phyloP scores from a whole-genome alignment of 2,797 vertebrate genomes.

The Argyrosomus regius region DNA sequence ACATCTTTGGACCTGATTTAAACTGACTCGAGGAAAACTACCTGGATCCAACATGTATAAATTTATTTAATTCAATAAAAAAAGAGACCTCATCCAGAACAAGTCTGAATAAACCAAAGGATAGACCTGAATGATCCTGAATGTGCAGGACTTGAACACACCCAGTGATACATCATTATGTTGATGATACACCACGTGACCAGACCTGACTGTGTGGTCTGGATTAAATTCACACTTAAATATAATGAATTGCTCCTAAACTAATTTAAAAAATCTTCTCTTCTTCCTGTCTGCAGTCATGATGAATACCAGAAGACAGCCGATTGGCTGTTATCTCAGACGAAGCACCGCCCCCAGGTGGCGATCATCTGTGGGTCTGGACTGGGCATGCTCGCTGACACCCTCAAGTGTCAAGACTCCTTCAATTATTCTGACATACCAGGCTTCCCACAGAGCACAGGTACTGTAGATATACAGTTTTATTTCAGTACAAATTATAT shows the following conservation, averaged over 20 bases:
- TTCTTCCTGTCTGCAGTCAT: conserved; percentile 70
- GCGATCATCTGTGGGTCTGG: conserved; percentile 90
- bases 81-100: not conserved
- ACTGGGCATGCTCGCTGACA: conserved; percentile 86
- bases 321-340: conserved; percentile 86
- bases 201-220: not conserved
- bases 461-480: conserved; percentile 56
- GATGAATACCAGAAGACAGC: conserved; percentile 87
- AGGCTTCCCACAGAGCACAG: conserved; percentile 90
- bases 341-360: conserved; percentile 86
- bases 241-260: not conserved
- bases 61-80: no score
- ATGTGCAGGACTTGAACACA: not conserved
- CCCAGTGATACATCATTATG: not conserved
- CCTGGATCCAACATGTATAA: not conserved
- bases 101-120: no score
- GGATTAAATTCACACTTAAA: not conserved
- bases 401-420: conserved; percentile 81
- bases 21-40: not conserved
- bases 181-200: not conserved
- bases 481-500: not conserved
- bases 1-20: not conserved
- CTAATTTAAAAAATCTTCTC: not conserved
- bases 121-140: not conserved
- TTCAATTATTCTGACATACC: conserved; percentile 88